A percentile compares a stretch with the other conserved stretches of the same genome.
Evolutionary conservation across 1,140 invertebrate genomes (phyloP).

Genomic region (Listronotus oregonensis): DNA sequence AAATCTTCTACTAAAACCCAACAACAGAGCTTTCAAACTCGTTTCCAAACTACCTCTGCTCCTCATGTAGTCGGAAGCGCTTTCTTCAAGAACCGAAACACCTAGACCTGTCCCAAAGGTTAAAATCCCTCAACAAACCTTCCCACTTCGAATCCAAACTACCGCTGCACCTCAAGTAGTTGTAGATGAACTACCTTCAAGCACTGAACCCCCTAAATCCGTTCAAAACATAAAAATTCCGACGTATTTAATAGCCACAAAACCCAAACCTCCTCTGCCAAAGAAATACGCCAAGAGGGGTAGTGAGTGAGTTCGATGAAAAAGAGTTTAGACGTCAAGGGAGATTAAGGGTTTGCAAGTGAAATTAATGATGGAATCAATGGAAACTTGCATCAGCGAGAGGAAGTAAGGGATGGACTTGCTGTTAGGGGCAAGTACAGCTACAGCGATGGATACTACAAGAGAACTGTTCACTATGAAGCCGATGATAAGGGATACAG

Average conservation of each 20-base stretch:
- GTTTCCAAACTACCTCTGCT: too few species aligned
- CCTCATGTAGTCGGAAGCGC: too few species aligned
- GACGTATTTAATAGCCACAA: too few species aligned
- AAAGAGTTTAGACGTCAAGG: constrained; percentile 31
- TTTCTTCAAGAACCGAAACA: too few species aligned
- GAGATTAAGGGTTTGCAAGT: constrained; percentile 59
- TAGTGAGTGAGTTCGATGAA: constrained; percentile 1
- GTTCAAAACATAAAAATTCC: too few species aligned
- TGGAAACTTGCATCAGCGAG: constrained; percentile 56
- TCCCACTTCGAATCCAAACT: too few species aligned
- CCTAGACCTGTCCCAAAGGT: neutral
- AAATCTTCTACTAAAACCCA: too few species aligned
- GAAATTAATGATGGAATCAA: constrained; percentile 60
- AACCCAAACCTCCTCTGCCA: neutral
- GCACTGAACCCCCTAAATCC: too few species aligned
- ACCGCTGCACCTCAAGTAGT: too few species aligned
- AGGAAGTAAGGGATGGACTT: constrained; percentile 59
- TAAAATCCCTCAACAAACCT: neutral
- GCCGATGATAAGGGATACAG: constrained; percentile 65
- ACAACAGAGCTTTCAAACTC: too few species aligned
- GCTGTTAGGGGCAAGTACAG: constrained; percentile 60
- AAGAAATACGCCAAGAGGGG: neutral
- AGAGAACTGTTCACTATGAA: constrained; percentile 60
- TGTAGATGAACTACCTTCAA: too few species aligned
- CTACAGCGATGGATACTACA: constrained; percentile 62